Evolutionary conservation across 2,797 vertebrate genomes (phyloP).

Genomic region (Peromyscus attwateri): DNA sequence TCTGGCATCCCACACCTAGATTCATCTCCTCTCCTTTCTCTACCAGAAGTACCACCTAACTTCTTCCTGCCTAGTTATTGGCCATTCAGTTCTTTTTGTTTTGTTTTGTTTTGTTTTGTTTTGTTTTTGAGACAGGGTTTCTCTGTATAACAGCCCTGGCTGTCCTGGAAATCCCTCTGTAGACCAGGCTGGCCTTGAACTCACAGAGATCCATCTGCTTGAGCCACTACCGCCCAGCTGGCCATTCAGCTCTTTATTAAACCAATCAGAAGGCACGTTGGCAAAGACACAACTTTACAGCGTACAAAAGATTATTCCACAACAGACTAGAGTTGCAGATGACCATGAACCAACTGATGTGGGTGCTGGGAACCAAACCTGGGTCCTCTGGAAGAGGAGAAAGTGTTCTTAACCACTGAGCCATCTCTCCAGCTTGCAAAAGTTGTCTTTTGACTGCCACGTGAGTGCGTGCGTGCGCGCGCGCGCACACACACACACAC

Average conservation of each 20-base stretch:
- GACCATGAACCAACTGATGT: background rate
- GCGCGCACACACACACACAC: background rate
- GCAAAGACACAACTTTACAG: background rate
- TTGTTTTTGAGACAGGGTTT: no score
- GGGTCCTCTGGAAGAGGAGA: background rate
- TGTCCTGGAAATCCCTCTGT: no score
- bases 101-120: no score
- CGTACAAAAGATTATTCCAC: background rate
- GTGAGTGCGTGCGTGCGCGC: background rate
- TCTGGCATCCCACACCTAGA: background rate
- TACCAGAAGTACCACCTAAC: background rate
- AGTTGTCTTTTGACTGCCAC: background rate
- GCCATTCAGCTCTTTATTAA: background rate
- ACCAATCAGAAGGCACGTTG: background rate
- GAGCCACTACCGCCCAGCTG: background rate
- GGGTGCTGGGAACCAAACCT: background rate
- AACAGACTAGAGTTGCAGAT: background rate
- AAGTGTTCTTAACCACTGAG: background rate
- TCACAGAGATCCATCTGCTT: no score
- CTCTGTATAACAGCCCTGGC: no score
- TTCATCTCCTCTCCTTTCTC: background rate
- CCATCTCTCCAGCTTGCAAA: background rate
- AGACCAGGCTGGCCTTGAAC: no score
- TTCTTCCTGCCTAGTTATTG: background rate
- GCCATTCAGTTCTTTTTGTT: background rate